Conservation (phyloP, 2,888 invertebrate species). For the Heliconius cydno region DNA sequence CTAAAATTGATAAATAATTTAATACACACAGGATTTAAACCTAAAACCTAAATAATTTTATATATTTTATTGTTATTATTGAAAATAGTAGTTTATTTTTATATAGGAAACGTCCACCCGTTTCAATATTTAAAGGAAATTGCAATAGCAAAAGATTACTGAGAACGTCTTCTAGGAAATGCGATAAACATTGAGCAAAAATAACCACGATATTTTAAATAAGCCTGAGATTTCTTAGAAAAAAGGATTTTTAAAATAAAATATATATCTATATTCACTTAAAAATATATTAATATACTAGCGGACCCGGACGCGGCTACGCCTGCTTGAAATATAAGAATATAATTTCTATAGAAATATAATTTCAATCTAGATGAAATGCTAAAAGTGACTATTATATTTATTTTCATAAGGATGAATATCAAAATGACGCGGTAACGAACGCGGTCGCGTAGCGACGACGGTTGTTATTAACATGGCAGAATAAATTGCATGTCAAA, state of each 20-base stretch:
- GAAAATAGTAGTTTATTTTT: not conserved
- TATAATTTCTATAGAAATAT: no score
- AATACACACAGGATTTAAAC: not conserved
- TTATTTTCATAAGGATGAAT: no score
- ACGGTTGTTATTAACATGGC: no score
- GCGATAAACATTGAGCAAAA: not conserved
- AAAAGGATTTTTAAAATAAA: not conserved
- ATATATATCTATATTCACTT: no score
- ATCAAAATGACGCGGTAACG: no score
- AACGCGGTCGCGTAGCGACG: no score
- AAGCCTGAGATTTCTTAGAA: not conserved
- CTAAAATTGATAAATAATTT: not conserved
- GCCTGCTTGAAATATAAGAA: no score
- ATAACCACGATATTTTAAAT: not conserved
- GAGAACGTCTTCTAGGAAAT: slow-evolving; percentile 1
- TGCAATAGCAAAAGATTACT: slow-evolving; percentile 3
- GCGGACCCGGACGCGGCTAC: no score
- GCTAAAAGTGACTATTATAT: no score
- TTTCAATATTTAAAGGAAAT: slow-evolving; percentile 13
- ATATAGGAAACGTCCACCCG: not conserved
- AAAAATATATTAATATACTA: no score
- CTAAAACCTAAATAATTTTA: not conserved
- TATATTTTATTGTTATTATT: not conserved
- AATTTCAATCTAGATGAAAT: no score
- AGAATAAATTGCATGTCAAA: no score